Conservation (phyloP, 2,113 vertebrate genomes). For the Tragelaphus scriptus region DNA sequence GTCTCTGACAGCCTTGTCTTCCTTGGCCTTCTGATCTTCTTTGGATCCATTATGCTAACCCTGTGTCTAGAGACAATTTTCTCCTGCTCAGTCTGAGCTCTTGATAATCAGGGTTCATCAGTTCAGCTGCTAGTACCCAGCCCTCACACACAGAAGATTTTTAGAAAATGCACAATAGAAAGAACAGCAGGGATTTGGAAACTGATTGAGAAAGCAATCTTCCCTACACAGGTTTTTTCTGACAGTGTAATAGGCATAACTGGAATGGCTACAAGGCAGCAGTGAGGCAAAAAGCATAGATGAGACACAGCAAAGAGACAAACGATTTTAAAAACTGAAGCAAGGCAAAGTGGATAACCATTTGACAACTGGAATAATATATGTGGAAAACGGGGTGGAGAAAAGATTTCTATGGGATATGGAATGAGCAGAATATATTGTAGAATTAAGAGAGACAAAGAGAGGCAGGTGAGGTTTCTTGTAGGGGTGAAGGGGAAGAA, state of each 20-base stretch:
- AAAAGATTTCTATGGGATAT: neutral
- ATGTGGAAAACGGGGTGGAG: neutral
- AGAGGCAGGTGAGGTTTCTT: neutral
- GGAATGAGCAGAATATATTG: neutral
- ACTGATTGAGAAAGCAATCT: neutral
- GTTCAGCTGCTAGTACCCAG: neutral
- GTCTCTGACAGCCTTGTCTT: too few species aligned
- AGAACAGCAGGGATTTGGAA: neutral
- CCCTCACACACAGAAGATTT: neutral
- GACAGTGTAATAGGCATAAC: fast-evolving
- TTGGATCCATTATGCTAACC: neutral
- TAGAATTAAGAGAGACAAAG: neutral
- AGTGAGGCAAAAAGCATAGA: neutral
- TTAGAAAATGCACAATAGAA: neutral
- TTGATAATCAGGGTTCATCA: neutral
- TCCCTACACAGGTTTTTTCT: neutral
- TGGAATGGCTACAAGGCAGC: neutral
- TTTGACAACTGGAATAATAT: neutral
- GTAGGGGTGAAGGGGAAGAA: neutral
- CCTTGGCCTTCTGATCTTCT: neutral
- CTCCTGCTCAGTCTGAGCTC: neutral
- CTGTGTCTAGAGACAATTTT: neutral
- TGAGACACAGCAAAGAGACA: neutral
- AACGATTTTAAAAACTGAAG: neutral
- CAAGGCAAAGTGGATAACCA: neutral